Evolutionary conservation across 2,113 vertebrate genomes (phyloP).

Genomic region (Pycnonotus jocosus): DNA sequence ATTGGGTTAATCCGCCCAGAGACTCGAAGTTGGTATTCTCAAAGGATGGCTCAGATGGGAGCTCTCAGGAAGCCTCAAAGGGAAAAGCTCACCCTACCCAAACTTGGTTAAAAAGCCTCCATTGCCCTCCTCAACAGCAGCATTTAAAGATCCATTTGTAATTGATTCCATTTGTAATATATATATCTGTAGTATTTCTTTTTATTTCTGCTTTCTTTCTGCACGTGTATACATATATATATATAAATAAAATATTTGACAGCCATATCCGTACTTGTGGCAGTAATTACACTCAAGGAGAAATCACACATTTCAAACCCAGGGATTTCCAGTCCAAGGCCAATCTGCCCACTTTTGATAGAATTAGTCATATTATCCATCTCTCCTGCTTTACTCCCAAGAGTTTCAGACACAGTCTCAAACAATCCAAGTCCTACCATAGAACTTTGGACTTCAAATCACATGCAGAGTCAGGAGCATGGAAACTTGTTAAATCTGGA

Average conservation of each 20-base stretch:
- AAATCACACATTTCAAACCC: neutral
- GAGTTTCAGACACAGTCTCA: neutral
- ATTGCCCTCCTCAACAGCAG: neutral
- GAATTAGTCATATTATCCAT: neutral
- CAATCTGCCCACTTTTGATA: neutral
- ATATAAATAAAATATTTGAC: neutral
- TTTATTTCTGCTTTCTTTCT: neutral
- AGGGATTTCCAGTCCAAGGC: neutral
- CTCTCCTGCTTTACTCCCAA: neutral
- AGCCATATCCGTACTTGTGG: neutral
- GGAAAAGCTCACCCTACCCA: neutral
- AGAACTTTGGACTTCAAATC: constrained; percentile 10
- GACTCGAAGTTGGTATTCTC: neutral
- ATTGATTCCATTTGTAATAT: neutral
- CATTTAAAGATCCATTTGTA: neutral
- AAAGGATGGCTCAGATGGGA: neutral
- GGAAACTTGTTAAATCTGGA: neutral
- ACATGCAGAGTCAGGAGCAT: neutral
- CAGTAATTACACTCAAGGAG: neutral
- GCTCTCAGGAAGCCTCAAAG: neutral
- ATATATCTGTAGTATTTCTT: rapidly evolving
- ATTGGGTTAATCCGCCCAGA: neutral
- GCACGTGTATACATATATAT: neutral
- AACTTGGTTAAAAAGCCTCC: neutral
- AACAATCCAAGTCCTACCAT: neutral